These are phyloP conservation scores for Mycogona germanica DNA, from an alignment of 2,888 invertebrate species.

Conservation along the genomic window DNA sequence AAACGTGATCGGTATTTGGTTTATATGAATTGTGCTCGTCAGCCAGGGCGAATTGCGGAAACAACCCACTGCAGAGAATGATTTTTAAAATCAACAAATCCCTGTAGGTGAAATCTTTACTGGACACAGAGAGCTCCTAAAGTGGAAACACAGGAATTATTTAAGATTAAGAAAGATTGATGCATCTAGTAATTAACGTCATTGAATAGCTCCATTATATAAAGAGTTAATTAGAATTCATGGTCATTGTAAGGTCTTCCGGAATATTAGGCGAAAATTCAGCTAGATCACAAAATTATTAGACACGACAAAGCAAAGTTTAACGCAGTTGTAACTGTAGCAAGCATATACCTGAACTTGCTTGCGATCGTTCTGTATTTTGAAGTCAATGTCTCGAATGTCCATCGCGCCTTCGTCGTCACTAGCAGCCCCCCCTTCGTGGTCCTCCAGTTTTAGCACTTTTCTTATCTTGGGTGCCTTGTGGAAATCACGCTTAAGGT, in stretches of 20 bases:
- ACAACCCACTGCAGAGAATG: constrained; percentile 81
- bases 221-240: background rate
- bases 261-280: too few relatives aligned
- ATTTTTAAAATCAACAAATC: constrained; percentile 59
- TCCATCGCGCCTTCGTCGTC: constrained; percentile 44
- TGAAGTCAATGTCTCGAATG: constrained; percentile 76
- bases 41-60: constrained; percentile 89
- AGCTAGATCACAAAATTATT: too few relatives aligned
- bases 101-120: constrained; percentile 49
- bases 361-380: constrained; percentile 59
- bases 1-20: constrained; percentile 41
- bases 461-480: constrained; percentile 55
- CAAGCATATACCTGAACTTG: constrained; percentile 47
- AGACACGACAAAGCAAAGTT: background rate
- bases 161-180: background rate
- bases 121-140: constrained; percentile 46
- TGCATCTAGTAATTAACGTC: background rate
- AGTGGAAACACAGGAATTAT: background rate
- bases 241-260: too few relatives aligned
- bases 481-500: constrained; percentile 59
- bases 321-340: background rate
- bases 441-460: constrained; percentile 48
- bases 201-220: too few relatives aligned
- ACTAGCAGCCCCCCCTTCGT: constrained; percentile 43
- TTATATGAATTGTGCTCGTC: constrained; percentile 90